Evolutionary conservation across 2,113 vertebrate species (phyloP), one percentile per base, ranked within the genome.

Genomic region (Monarcha castaneiventris): DNA sequence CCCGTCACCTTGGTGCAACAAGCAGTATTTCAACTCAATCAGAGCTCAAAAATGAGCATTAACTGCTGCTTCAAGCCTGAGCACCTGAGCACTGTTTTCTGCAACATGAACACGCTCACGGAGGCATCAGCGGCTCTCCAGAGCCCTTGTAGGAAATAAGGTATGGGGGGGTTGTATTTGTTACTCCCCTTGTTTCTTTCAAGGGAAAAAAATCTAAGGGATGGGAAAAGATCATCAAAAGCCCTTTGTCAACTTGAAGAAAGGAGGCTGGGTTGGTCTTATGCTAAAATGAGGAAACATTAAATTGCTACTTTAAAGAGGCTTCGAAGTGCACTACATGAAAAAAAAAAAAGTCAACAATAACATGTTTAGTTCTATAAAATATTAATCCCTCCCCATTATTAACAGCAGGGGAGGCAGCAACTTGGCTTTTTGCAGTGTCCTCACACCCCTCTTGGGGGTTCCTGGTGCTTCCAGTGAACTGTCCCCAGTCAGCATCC

Each of bases 101-200:
- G 90, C 94, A 89, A 22, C 29, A 52, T 1, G 0, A 91, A 74
- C 26, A 21, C 27, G 8, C 80, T 94, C 80, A 81, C 7, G 3
- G 86, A 94, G 78, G 87, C 82, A 91, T 88, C 87, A 97, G 78
- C 62, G 49, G 69, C 77, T 35, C 67, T 95, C 75, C 87, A 90
- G 84, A 89, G 27, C 69, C 67, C 55, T 20, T 6, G 62, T 13
- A 69, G 58, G 76, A 84, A 80, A 63, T 58, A 83, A 92, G 58
- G 75, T 51, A 51, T 67, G 87, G 35, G 33, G 21, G 25, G 71
- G 67, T 92, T 78, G 9, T 39, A 29, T 96, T 93, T 94, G 44
- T 86, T 84, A 52, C 30, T 82, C 41, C 54, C 32, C 84, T 91
- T 94, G 66, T 95, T 95, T 96, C 76, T 66, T 90, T 76, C 41